Conservation (phyloP, 1,140 invertebrate species). For the Neodiprion lecontei region DNA sequence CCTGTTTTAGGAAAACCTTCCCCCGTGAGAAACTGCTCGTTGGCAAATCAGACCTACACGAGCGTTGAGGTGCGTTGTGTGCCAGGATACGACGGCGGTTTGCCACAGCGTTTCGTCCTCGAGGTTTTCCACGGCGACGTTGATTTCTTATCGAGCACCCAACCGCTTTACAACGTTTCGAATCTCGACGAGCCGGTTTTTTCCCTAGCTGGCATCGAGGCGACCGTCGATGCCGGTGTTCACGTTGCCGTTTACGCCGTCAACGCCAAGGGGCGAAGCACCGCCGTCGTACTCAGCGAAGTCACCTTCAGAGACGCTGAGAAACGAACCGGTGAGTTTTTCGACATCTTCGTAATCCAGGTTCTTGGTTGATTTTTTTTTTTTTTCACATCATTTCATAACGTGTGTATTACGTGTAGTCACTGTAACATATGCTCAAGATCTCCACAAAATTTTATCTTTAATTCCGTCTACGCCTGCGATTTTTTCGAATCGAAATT, state of each 20-base stretch:
- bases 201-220: slow-evolving; percentile 74
- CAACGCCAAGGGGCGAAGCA: slow-evolving; percentile 81
- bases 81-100: slow-evolving; percentile 83
- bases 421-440: too few relatives aligned
- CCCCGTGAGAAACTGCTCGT: slow-evolving; percentile 75
- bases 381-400: neutral
- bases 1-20: slow-evolving; percentile 73
- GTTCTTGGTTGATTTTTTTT: neutral
- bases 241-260: slow-evolving; percentile 77
- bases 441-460: too few relatives aligned
- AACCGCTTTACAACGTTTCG: slow-evolving; percentile 72
- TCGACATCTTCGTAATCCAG: neutral
- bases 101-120: slow-evolving; percentile 81
- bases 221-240: slow-evolving; percentile 72
- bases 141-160: slow-evolving; percentile 45
- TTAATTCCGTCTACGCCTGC: too few relatives aligned
- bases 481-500: too few relatives aligned
- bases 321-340: slow-evolving; percentile 77
- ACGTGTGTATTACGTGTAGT: neutral
- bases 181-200: slow-evolving; percentile 70
- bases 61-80: slow-evolving; percentile 78
- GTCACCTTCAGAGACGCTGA: slow-evolving; percentile 80
- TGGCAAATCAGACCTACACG: slow-evolving; percentile 77
- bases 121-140: slow-evolving; percentile 73
- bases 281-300: slow-evolving; percentile 73